Conservation (phyloP, 2,888 invertebrate genomes). For the Lamproptera curius region DNA sequence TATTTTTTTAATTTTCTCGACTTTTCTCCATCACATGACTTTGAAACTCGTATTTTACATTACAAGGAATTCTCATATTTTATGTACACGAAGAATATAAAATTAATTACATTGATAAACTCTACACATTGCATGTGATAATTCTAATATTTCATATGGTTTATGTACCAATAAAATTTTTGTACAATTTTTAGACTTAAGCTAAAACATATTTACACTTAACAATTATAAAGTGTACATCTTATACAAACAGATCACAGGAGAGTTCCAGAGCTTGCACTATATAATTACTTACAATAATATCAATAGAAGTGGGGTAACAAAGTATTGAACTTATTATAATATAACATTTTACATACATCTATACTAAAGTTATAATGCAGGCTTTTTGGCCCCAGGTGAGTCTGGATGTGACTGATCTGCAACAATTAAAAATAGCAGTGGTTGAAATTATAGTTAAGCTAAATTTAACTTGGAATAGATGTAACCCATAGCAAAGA, state of each 20-base stretch:
- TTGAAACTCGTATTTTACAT: no score
- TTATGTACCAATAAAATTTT: conserved; percentile 29
- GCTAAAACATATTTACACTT: conserved; percentile 14
- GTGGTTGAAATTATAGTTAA: no score
- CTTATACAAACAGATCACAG: conserved; percentile 72
- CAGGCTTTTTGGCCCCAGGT: conserved; percentile 72
- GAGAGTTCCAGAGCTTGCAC: conserved; percentile 73
- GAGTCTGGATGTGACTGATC: conserved; percentile 71
- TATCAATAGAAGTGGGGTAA: conserved; percentile 47
- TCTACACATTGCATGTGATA: conserved; percentile 40
- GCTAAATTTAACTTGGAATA: no score
- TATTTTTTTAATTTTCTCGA: no score
- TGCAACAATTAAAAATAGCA: no score
- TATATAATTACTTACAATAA: conserved; percentile 33
- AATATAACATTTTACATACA: conserved; percentile 36
- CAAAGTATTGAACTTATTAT: conserved; percentile 49
- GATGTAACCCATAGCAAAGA: no score
- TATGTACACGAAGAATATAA: conserved; percentile 24
- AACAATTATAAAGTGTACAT: conserved; percentile 26
- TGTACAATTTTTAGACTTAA: conserved; percentile 33
- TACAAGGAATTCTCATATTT: background rate
- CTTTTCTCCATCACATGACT: no score
- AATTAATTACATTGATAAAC: conserved; percentile 6
- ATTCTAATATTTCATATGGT: conserved; percentile 17
- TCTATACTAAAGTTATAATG: conserved; percentile 61